phyloP scores from a whole-genome alignment of 1,140 invertebrate genomes.

The Orussus abietinus region DNA sequence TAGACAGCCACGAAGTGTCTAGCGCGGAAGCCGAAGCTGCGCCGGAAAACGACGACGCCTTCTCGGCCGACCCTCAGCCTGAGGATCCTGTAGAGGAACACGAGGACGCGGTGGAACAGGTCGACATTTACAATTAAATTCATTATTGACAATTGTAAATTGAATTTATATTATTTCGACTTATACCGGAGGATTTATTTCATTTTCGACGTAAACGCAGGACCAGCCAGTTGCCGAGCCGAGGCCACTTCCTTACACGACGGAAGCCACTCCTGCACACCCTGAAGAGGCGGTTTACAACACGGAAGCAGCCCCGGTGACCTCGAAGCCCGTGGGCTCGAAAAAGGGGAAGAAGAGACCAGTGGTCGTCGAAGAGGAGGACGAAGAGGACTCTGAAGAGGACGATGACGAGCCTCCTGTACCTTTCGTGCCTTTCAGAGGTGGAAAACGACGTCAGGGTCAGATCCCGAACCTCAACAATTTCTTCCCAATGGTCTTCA shows the following conservation, averaged over 20 bases:
- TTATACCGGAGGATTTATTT: no score
- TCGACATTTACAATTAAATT: no score
- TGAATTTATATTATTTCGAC: no score
- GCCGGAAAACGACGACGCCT: conserved; percentile 17
- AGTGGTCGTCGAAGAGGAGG: conserved; percentile 20
- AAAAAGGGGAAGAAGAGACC: conserved; percentile 32
- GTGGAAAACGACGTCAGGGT: conserved; percentile 26
- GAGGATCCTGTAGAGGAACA: not conserved
- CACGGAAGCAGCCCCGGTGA: not conserved
- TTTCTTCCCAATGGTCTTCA: conserved; percentile 48
- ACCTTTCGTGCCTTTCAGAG: conserved; percentile 31
- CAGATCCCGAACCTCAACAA: conserved; percentile 39
- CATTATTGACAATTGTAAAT: no score
- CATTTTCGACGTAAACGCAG: no score
- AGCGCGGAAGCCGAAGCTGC: conserved; percentile 38
- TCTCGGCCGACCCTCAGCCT: no score
- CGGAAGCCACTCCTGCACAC: not conserved
- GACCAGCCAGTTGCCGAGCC: conserved; percentile 1
- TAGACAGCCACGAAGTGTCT: conserved; percentile 30
- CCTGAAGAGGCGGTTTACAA: not conserved
- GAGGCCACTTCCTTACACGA: not conserved
- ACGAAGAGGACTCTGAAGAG: conserved; percentile 31
- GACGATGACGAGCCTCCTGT: conserved; percentile 27
- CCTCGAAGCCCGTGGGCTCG: not conserved
- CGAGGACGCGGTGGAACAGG: not conserved